Base-by-base conservation (phyloP, 2,797 vertebrate species). In the Pseudomugil tenellus region DNA sequence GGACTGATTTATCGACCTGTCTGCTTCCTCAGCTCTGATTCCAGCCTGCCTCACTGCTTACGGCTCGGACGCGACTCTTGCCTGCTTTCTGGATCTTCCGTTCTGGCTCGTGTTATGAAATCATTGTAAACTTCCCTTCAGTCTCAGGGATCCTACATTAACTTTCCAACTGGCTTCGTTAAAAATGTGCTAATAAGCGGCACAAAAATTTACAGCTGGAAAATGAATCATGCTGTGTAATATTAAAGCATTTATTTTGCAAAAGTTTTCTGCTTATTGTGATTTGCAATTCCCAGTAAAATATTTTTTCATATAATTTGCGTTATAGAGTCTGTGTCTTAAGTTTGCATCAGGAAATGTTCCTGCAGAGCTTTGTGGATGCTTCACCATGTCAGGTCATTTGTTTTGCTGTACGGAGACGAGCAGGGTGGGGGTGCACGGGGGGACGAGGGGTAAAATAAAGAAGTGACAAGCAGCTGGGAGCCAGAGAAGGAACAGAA, bases 401-500 rank as follows among this genome's bases (percentile, higher is more conserved):
- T 58, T 68, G 54, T 63, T 71, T 51, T 37, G 35, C 8, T 4
- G 41, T 14, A 37, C 8, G 58, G 52, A 72, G 72, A 75, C 25
- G 75, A 74, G 55, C 13, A 0, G 34, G 63, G 0, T 51, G 63
- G 70, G 34, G 74, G 60, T 21, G 31, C 25, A 66, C 56, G 63
- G 51, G 61, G 56, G 74, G 71, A 71, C 1, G 49, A 61, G 62
- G 63, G 60, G 64, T 69, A 34, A 82, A 83, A 80, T 51, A 70
- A 76, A 53, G 34, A 68, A 78, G 70, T 59, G 66, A 80, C 72
- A 76, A 67, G 59, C 72, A 60, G 63, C 14, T 51, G 75, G 70
- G 63, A 79, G 53, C 2, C 52, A 41, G 60, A 19, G 67, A 76
- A 56, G 59, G 52, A 70, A 76, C 23, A 4, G 34, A 60, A 72